Evolutionary conservation across 2,888 invertebrate genomes (phyloP).

Genomic region (Nephrotoma guestfalica): DNA sequence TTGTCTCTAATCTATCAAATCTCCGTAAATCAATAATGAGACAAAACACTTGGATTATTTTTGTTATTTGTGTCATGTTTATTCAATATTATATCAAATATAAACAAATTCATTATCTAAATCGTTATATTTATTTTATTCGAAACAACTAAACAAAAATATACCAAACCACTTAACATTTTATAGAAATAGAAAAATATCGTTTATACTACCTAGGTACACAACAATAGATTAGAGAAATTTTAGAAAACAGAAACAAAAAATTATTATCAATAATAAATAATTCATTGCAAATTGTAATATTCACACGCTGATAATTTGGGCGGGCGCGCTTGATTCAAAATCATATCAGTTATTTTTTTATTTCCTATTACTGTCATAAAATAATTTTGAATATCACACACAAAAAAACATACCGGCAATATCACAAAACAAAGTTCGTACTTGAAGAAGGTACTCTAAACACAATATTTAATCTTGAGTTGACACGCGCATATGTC

Average conservation of each 20-base stretch:
- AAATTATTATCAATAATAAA: background rate
- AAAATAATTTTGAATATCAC: background rate
- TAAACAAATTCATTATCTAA: background rate
- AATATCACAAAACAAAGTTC: background rate
- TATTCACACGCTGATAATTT: background rate
- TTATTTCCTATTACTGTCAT: background rate
- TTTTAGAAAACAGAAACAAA: background rate
- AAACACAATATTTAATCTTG: background rate
- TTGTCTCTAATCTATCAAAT: background rate
- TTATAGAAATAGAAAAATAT: too few species aligned
- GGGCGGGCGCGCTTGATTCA: background rate
- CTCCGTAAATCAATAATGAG: background rate
- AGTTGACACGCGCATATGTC: background rate
- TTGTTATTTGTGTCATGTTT: background rate
- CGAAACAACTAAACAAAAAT: background rate
- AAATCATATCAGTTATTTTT: background rate
- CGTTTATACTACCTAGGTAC: background rate
- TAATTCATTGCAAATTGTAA: background rate
- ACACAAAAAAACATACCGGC: background rate
- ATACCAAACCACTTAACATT: background rate
- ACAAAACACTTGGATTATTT: background rate
- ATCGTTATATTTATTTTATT: background rate
- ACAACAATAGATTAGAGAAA: background rate
- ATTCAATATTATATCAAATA: background rate
- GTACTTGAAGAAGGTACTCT: background rate